Evolutionary conservation across 2,797 vertebrate species (phyloP), one percentile per base, ranked within the genome.

Genomic region (Fundulus diaphanus): DNA sequence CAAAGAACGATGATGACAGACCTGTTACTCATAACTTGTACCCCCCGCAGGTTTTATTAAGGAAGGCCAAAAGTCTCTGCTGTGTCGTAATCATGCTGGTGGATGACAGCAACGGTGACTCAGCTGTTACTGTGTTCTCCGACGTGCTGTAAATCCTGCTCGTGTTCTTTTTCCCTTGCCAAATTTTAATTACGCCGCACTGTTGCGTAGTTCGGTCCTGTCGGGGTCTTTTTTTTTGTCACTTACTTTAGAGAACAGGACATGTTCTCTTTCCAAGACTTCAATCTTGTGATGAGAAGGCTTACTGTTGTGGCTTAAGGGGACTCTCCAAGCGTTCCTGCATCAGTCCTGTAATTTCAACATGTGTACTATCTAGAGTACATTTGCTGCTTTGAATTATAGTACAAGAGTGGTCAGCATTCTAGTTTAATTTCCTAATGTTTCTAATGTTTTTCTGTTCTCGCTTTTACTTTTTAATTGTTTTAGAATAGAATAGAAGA

Each of bases 31-130:
- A 90, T 84, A 82, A 87, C 82, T 82, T 78, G 77, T 74, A 70
- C 74, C 81, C 87, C 77, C 59, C 57, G 42, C 27, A 82, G 88
- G 87, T 86, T 91, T 87, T 78, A 84, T 87, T 77, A 83, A 63
- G 31, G 61, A 73, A 80, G 80, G 82, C 79, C 87, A 87, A 80
- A 79, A 84, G 88, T 90, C 83, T 85, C 78, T 68, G 7, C 67
- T 22, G 69, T 69, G 86, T 85, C 37, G 74, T 86, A 83, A 85
- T 79, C 86, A 82, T 74, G 77, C 82, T 69, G 57, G 52, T 73
- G 72, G 85, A 84, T 85, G 84, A 87, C 90, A 80, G 86, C 65
- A 24, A 61, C 82, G 88, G 88, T 92, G 93, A 93, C 87, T 93
- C 91, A 91, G 91, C 90, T 68, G 2, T 71, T 68, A 70, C 84